Base-by-base conservation (phyloP, 2,113 vertebrate species). In the Crocuta crocuta region DNA sequence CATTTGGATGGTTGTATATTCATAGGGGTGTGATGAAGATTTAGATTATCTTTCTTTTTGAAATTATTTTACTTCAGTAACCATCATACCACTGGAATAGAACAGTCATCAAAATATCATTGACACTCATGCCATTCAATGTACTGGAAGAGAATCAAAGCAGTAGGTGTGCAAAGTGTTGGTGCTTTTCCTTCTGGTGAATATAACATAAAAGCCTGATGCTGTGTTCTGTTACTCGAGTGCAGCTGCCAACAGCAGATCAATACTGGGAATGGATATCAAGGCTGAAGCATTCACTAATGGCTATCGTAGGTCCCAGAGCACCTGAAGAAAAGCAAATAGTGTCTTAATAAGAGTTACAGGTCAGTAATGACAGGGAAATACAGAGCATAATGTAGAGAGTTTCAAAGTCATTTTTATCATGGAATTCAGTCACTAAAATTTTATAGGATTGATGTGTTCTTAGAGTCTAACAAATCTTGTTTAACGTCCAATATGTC, bases 301-400 rank as follows among this genome's bases (percentile, higher is more conserved):
- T 83, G 48, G 81, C 66, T 96, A 12, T 63, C 70, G 7, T 71
- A 92, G 50, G 65, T 95, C 71, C 48, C 68, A 91, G 35, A 31
- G 55, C 31, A 94, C 48, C 8, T 55, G 15, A 91, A 85, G 68
- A 93, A 68, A 35, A 95, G 12, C 19, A 98, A 91, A 93, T 76
- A 66, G 5, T 92, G 80, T 91, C 66, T 94, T 96, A 93, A 91
- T 86, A 89, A 89, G 39, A 70, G 31, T 89, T 85, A 78, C 61
- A 97, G 39, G 19, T 94, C 94, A 94, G n/a, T 91, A 91, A 95
- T 89, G 71, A 89, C 43, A 86, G 26, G 95, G 73, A 89, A 91
- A 89, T 91, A 81, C 16, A 43, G 80, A 96, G 24, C 12, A 87
- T 53, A 95, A 87, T 70, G 4, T 31, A 86, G 35, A 68, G 10